Percentiles rank a stretch among this genome's conserved stretches.
These are phyloP conservation scores for Pantherophis guttatus DNA, from an alignment of 2,113 vertebrate species.

Conservation along the genomic window DNA sequence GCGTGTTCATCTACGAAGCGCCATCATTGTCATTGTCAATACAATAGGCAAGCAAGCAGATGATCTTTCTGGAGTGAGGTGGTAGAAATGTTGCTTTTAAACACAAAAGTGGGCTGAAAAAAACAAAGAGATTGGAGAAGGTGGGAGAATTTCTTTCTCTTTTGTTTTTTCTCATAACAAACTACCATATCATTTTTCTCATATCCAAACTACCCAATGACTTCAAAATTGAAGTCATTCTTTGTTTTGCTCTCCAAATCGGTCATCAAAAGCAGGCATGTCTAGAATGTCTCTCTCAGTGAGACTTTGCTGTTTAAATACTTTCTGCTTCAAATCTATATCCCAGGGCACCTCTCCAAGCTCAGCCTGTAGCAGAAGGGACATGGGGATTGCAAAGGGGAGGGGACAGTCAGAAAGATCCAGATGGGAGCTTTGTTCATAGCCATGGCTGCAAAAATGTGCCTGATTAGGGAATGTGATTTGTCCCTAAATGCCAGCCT, in stretches of 20 bases:
- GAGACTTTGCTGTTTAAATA: background rate
- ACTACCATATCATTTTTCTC: no score
- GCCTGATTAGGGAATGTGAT: background rate
- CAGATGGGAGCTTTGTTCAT: background rate
- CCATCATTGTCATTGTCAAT: background rate
- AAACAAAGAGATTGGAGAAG: background rate
- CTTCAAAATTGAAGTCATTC: background rate
- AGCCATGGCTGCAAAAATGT: background rate
- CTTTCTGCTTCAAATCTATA: background rate
- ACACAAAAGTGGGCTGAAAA: background rate
- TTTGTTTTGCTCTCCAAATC: background rate
- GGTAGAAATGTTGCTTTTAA: background rate
- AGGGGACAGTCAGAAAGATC: background rate
- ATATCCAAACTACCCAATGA: background rate
- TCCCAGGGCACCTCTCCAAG: background rate
- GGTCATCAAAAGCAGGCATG: background rate
- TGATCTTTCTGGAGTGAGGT: background rate
- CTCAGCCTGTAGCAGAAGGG: background rate
- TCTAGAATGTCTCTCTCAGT: background rate
- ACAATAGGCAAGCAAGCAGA: background rate
- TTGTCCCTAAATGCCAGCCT: background rate
- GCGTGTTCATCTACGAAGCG: background rate
- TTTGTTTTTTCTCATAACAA: background rate
- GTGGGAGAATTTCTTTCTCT: background rate
- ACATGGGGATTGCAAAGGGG: background rate